Conservation (phyloP, 2,113 vertebrate genomes). For the Leuciscus idus region DNA sequence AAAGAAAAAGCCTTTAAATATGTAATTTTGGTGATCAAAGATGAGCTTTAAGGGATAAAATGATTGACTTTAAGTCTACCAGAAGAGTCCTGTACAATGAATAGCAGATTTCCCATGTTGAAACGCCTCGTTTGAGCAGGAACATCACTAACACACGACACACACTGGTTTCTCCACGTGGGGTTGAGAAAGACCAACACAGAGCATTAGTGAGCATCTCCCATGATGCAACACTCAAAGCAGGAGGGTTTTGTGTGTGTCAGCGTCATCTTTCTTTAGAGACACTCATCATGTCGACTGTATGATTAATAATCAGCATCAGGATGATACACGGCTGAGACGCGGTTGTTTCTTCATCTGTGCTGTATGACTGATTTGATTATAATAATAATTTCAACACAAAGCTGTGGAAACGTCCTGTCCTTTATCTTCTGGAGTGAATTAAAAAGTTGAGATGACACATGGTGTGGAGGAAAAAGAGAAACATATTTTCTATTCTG, state of each 20-base stretch:
- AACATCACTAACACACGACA: too few relatives aligned
- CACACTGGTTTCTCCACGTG: not conserved
- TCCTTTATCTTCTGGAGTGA: not conserved
- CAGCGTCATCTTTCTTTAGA: not conserved
- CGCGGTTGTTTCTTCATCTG: not conserved
- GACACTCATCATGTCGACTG: not conserved
- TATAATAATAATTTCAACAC: not conserved
- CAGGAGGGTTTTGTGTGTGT: not conserved
- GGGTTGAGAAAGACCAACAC: constrained; percentile 14
- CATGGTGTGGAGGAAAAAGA: not conserved
- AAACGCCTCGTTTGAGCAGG: constrained; percentile 24
- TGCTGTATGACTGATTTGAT: not conserved
- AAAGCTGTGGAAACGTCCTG: not conserved
- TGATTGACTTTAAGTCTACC: too few relatives aligned
- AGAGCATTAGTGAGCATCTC: not conserved
- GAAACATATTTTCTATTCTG: not conserved
- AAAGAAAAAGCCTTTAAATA: too few relatives aligned
- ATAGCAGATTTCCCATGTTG: constrained; percentile 4
- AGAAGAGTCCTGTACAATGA: too few relatives aligned
- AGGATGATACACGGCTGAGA: not conserved
- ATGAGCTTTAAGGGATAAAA: too few relatives aligned
- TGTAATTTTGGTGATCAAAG: too few relatives aligned
- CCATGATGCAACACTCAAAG: not conserved
- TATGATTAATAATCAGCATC: not conserved
- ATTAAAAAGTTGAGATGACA: not conserved